Percentiles rank a stretch among this genome's conserved stretches.
Evolutionary conservation across 2,888 invertebrate species (phyloP).

Genomic region (Hesperia comma): DNA sequence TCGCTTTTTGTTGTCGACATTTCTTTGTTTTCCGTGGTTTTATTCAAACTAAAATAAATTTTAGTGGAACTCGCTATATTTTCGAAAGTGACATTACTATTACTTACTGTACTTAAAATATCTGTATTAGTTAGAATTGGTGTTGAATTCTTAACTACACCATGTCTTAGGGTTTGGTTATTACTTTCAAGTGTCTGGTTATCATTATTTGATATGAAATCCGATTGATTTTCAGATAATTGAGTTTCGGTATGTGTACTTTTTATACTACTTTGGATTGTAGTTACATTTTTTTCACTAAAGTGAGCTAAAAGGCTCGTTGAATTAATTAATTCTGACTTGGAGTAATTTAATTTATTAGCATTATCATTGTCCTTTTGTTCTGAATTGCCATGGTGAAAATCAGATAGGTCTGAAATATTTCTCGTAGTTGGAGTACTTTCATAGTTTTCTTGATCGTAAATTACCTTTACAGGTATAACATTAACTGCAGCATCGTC

Average conservation of each 20-base stretch:
- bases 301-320: neutral
- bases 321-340: neutral
- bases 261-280: neutral
- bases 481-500: slow-evolving; percentile 32
- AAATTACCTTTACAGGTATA: slow-evolving; percentile 46
- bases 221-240: neutral
- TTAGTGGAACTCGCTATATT: neutral
- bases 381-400: neutral
- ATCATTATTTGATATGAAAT: neutral
- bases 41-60: neutral
- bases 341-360: neutral
- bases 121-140: neutral
- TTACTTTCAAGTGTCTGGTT: neutral
- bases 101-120: neutral
- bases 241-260: neutral
- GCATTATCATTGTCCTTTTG: neutral
- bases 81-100: neutral
- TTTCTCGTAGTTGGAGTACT: neutral
- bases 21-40: neutral
- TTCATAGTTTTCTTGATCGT: slow-evolving; percentile 37
- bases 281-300: neutral
- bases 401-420: neutral
- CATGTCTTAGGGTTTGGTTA: neutral
- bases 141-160: neutral
- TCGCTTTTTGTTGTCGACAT: neutral